These are phyloP conservation scores for Eristalis intricaria DNA, from an alignment of 2,888 invertebrate species.

Conservation along the genomic window DNA sequence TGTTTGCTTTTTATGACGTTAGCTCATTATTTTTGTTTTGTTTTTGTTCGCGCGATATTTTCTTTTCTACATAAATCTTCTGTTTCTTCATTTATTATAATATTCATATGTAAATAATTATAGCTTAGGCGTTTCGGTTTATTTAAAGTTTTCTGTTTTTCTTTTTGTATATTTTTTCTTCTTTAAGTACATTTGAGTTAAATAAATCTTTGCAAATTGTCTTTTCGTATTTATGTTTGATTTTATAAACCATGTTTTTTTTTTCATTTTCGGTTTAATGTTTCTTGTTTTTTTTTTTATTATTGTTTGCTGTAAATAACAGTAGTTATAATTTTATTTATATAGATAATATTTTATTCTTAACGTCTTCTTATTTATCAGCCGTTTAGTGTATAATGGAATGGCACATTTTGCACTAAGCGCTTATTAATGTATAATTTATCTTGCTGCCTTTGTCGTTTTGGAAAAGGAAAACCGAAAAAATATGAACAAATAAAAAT, in stretches of 20 bases:
- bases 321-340: constrained; percentile 36
- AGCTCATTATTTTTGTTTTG: constrained; percentile 42
- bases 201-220: constrained; percentile 45
- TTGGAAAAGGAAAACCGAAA: background rate
- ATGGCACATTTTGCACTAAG: constrained; percentile 66
- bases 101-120: constrained; percentile 71
- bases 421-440: constrained; percentile 28
- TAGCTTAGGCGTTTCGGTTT: constrained; percentile 71
- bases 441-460: background rate
- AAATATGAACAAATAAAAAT: constrained; percentile 23
- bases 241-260: constrained; percentile 16
- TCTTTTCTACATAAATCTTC: constrained; percentile 62
- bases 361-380: constrained; percentile 40
- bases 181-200: constrained; percentile 42
- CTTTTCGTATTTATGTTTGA: constrained; percentile 12
- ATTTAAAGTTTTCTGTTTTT: constrained; percentile 23
- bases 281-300: background rate
- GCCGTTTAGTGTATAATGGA: constrained; percentile 62
- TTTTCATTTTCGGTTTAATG: constrained; percentile 2
- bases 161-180: constrained; percentile 15
- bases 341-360: constrained; percentile 36
- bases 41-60: constrained; percentile 53
- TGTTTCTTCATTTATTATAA: constrained; percentile 46
- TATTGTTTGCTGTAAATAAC: constrained; percentile 46
- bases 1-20: constrained; percentile 58